These are phyloP conservation scores for Ceratina japonica DNA, from an alignment of 1,140 invertebrate species.

Conservation along the genomic window DNA sequence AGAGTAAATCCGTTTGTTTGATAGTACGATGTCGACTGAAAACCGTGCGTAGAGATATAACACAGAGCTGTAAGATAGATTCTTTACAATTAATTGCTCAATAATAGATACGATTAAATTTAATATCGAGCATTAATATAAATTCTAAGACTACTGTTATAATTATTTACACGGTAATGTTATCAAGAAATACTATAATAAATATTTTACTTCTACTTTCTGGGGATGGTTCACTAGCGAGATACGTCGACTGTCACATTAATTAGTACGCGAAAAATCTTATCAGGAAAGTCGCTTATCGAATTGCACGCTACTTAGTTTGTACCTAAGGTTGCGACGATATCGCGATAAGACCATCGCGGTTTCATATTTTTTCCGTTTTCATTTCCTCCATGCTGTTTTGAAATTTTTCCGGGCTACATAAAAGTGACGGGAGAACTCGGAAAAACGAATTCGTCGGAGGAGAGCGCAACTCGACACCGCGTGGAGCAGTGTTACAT, in stretches of 20 bases:
- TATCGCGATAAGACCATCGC: conserved; percentile 1
- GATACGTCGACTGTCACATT: too few relatives aligned
- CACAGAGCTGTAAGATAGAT: conserved; percentile 64
- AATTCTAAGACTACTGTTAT: conserved; percentile 51
- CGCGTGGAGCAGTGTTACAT: neutral
- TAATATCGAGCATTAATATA: conserved; percentile 61
- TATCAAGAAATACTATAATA: conserved; percentile 62
- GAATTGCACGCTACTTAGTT: neutral
- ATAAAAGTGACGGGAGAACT: conserved; percentile 1
- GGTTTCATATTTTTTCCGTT: conserved; percentile 50
- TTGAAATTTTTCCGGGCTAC: neutral
- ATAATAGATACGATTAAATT: conserved; percentile 67
- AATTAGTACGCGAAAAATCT: neutral
- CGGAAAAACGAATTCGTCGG: neutral
- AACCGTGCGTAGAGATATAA: conserved; percentile 31
- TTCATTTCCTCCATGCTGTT: neutral
- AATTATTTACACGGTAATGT: conserved; percentile 57
- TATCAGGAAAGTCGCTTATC: conserved; percentile 2
- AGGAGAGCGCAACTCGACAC: neutral
- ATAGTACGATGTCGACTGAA: neutral
- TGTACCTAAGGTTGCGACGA: neutral
- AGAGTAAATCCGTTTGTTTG: too few relatives aligned
- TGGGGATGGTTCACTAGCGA: neutral
- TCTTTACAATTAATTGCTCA: conserved; percentile 71
- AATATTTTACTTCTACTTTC: conserved; percentile 65